These are phyloP conservation scores for Chiridota heheva DNA, from an alignment of 35 echinoderm and acorn worm species.

Conservation along the genomic window DNA sequence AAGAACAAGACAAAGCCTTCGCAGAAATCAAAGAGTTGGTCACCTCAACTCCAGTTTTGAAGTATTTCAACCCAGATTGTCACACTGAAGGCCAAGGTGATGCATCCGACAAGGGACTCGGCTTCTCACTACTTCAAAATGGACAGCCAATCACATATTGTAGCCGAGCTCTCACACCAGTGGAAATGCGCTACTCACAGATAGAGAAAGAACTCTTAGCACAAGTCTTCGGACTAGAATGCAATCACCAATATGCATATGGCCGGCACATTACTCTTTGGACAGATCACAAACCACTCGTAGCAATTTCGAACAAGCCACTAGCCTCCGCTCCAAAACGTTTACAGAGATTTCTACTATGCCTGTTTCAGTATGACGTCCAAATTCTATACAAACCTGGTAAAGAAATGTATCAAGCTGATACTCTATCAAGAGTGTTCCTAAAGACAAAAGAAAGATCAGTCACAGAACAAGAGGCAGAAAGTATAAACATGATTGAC, in stretches of 20 bases:
- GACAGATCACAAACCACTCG: conserved; percentile 72
- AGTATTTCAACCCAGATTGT: conserved; percentile 31
- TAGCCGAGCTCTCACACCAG: conserved; percentile 57
- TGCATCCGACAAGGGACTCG: conserved; percentile 14
- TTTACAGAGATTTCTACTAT: conserved; percentile 51
- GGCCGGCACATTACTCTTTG: conserved; percentile 49
- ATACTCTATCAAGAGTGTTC: conserved; percentile 62
- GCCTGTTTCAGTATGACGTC: conserved; percentile 61
- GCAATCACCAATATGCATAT: conserved; percentile 68
- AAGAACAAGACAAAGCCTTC: conserved; percentile 48
- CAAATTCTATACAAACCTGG: conserved; percentile 66
- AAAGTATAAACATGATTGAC: conserved; percentile 59
- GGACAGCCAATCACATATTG: conserved; percentile 62
- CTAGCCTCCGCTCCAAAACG: conserved; percentile 56
- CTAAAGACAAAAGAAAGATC: conserved; percentile 25
- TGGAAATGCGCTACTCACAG: conserved; percentile 71
- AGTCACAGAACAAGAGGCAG: conserved; percentile 16
- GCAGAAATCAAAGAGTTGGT: conserved; percentile 45
- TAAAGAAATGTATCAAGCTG: conserved; percentile 51
- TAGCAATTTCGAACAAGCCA: conserved; percentile 54
- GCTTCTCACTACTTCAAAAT: conserved; percentile 14
- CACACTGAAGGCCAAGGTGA: conserved; percentile 22
- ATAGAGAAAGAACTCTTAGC: conserved; percentile 84
- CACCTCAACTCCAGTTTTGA: conserved; percentile 33
- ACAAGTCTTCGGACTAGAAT: conserved; percentile 71